Percentiles rank a stretch among this genome's conserved stretches.
phyloP scores from a whole-genome alignment of 2,888 invertebrate genomes.

The Epinotia brunnichana region DNA sequence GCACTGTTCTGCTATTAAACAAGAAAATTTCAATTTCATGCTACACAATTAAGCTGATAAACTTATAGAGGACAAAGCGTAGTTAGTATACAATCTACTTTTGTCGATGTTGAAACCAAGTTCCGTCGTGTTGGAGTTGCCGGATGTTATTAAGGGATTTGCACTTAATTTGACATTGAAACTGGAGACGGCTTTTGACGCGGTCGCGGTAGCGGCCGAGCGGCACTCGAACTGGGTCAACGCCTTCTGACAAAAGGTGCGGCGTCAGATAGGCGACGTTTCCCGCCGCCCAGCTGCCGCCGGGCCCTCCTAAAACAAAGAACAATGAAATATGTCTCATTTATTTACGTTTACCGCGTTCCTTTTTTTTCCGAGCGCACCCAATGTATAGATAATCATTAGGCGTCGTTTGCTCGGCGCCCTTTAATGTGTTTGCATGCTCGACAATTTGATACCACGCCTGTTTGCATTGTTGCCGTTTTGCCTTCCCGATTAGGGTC shows the following conservation, averaged over 20 bases:
- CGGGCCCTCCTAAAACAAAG: conserved; percentile 76
- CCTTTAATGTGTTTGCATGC: conserved; percentile 81
- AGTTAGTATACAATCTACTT: background rate
- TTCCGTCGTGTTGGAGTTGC: conserved; percentile 14
- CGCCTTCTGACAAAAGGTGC: conserved; percentile 81
- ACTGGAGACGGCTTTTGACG: conserved; percentile 69
- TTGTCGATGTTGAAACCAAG: conserved; percentile 18
- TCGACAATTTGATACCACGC: conserved; percentile 79
- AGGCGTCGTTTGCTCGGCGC: conserved; percentile 73
- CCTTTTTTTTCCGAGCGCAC: conserved; percentile 60
- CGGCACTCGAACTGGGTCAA: conserved; percentile 79
- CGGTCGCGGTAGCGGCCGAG: conserved; percentile 66
- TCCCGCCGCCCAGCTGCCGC: conserved; percentile 77
- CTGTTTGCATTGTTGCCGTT: conserved; percentile 81
- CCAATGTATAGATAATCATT: conserved; percentile 78
- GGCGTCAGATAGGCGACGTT: conserved; percentile 79
- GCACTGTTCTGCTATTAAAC: conserved; percentile 48
- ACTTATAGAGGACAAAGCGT: background rate
- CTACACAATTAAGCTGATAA: background rate
- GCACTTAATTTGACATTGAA: conserved; percentile 53
- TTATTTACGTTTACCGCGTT: conserved; percentile 69
- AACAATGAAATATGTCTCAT: conserved; percentile 76
- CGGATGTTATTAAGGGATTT: conserved; percentile 34
- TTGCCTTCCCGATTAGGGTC: conserved; percentile 81
- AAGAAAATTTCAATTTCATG: background rate